A percentile compares a stretch with the other conserved stretches of the same genome.
Conservation (phyloP, 2,113 vertebrate species). For the Brachyhypopomus occidentalis region DNA sequence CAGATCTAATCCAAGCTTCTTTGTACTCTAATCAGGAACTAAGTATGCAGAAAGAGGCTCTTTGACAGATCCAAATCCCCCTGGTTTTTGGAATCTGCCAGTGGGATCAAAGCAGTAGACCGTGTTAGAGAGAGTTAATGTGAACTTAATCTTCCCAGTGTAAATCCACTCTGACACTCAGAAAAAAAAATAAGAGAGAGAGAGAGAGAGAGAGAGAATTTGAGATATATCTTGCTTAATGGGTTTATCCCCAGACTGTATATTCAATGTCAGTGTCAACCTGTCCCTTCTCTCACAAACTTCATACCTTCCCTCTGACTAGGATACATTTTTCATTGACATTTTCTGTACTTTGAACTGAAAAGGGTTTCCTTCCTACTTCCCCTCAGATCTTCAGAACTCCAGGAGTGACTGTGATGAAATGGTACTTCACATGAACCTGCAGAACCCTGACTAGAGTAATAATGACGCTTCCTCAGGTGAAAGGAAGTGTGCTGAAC, state of each 20-base stretch:
- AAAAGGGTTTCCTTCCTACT: background rate
- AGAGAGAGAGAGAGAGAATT: constrained; percentile 17
- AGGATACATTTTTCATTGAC: background rate
- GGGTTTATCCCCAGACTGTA: background rate
- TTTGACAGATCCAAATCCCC: constrained; percentile 19
- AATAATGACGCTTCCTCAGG: background rate
- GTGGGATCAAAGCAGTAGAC: constrained; percentile 46
- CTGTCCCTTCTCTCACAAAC: constrained; percentile 9
- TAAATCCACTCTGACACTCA: constrained; percentile 37
- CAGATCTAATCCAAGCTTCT: constrained; percentile 58
- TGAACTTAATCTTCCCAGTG: constrained; percentile 36
- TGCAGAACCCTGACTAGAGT: background rate
- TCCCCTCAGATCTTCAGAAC: background rate
- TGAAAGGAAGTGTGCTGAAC: background rate
- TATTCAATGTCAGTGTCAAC: background rate
- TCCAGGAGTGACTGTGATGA: background rate
- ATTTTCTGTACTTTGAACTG: background rate
- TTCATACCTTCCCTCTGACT: constrained; percentile 9
- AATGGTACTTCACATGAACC: background rate
- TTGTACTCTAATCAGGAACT: constrained; percentile 34
- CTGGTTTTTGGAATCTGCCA: constrained; percentile 39
- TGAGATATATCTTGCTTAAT: constrained; percentile 14
- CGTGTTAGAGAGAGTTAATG: constrained; percentile 39
- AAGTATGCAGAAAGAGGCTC: constrained; percentile 22
- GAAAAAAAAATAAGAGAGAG: constrained; percentile 2